Conservation (phyloP, 1,140 invertebrate species). For the Plectrocnemia conspersa region DNA sequence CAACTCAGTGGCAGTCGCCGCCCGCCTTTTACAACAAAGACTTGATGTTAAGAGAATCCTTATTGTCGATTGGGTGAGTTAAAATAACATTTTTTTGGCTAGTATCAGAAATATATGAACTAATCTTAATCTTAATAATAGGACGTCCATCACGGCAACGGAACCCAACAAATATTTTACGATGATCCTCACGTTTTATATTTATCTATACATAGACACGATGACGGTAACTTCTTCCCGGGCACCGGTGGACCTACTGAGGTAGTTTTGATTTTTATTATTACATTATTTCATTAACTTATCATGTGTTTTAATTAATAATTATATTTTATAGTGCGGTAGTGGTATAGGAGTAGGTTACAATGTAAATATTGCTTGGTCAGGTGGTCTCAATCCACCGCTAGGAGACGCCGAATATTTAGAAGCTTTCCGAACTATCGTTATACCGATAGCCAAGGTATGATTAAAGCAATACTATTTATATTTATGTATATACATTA, state of each 20-base stretch:
- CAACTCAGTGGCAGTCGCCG: conserved; percentile 97
- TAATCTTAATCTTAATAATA: conserved; percentile 40
- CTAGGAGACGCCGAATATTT: conserved; percentile 97
- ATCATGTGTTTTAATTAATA: conserved; percentile 4
- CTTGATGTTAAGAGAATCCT: conserved; percentile 85
- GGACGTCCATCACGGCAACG: conserved; percentile 99
- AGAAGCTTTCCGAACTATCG: conserved; percentile 89
- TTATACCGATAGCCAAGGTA: conserved; percentile 86
- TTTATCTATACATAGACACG: conserved; percentile 97
- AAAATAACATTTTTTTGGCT: not conserved
- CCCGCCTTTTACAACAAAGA: conserved; percentile 80
- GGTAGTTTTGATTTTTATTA: conserved; percentile 37
- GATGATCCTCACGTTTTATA: conserved; percentile 92
- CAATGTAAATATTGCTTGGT: conserved; percentile 97
- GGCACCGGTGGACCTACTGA: conserved; percentile 91
- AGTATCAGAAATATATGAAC: not conserved
- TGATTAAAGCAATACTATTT: not conserved
- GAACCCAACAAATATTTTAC: conserved; percentile 98
- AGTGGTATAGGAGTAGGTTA: conserved; percentile 86
- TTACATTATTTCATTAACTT: not conserved
- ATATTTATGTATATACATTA: not conserved
- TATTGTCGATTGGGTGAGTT: conserved; percentile 88
- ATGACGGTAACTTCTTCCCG: conserved; percentile 99
- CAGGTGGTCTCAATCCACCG: conserved; percentile 82
- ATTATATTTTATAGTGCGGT: conserved; percentile 63